A percentile compares a stretch with the other conserved stretches of the same genome.
Conservation (phyloP, 2,888 invertebrate species). For the Sphaeridia pumilis region DNA sequence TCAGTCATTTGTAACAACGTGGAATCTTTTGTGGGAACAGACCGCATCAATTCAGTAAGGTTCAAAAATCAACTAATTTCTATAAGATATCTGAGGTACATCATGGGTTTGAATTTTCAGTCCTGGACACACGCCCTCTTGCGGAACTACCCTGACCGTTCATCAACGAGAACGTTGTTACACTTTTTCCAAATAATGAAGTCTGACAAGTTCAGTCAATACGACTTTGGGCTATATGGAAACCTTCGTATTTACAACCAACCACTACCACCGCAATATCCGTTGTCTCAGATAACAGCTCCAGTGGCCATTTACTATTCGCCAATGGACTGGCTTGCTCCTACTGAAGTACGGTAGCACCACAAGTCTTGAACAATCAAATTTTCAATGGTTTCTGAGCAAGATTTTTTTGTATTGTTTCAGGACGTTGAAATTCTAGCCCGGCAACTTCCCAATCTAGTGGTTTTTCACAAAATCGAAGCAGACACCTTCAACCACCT, state of each 20-base stretch:
- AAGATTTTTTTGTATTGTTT: too few species aligned
- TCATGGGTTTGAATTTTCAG: constrained; percentile 38
- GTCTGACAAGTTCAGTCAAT: constrained; percentile 40
- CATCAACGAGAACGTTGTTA: constrained; percentile 57
- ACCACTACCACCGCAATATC: constrained; percentile 21
- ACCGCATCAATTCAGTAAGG: neutral
- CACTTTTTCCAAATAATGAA: constrained; percentile 55
- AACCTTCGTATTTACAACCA: constrained; percentile 23
- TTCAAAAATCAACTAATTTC: too few species aligned
- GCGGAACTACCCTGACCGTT: constrained; percentile 59
- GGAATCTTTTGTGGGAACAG: neutral
- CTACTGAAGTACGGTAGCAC: constrained; percentile 12
- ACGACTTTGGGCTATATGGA: constrained; percentile 36
- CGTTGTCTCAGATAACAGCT: constrained; percentile 19
- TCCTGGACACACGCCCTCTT: constrained; percentile 53
- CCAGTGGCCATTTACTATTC: constrained; percentile 57
- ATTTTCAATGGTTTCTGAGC: too few species aligned
- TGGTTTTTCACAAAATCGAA: constrained; percentile 50
- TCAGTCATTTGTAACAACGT: constrained; percentile 1
- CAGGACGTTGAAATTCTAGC: constrained; percentile 51
- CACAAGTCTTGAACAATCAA: too few species aligned
- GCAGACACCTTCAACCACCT: constrained; percentile 56
- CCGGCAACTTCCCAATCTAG: constrained; percentile 46
- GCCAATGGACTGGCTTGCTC: constrained; percentile 53
- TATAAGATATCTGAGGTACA: too few species aligned